Evolutionary conservation across 2,888 invertebrate species (phyloP).

Genomic region (Venustoraphidia nigricollis): DNA sequence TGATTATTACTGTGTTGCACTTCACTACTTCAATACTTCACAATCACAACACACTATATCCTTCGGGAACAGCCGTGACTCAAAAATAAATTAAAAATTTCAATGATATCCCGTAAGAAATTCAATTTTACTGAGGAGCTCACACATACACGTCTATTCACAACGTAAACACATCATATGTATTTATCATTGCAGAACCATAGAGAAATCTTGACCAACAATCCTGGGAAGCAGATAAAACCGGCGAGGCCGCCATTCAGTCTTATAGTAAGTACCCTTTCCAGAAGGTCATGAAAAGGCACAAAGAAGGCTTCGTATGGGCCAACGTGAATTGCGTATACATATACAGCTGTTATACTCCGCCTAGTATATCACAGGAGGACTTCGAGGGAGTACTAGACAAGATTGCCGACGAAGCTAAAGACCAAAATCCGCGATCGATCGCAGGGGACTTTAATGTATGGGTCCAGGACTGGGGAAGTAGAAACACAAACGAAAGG

Average conservation of each 20-base stretch:
- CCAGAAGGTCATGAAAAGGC: too few relatives aligned
- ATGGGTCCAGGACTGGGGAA: constrained; percentile 11
- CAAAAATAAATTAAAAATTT: too few relatives aligned
- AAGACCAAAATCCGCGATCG: background rate
- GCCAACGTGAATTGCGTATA: constrained; percentile 6
- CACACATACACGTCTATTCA: too few relatives aligned
- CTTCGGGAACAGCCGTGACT: too few relatives aligned
- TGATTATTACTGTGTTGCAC: too few relatives aligned
- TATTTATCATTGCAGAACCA: constrained; percentile 11
- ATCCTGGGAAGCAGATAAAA: constrained; percentile 13
- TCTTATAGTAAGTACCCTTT: constrained; percentile 5
- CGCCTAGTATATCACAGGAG: constrained; percentile 5
- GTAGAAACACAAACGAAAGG: constrained; percentile 5
- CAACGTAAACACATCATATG: too few relatives aligned
- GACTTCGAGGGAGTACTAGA: constrained; percentile 7
- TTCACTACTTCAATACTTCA: too few relatives aligned
- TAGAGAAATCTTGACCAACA: background rate
- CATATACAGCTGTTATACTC: constrained; percentile 11
- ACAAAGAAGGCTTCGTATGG: constrained; percentile 7
- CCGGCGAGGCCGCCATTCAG: constrained; percentile 13
- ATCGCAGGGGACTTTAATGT: constrained; percentile 12
- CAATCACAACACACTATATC: too few relatives aligned
- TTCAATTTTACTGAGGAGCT: too few relatives aligned
- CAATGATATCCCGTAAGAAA: too few relatives aligned
- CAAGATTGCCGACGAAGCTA: constrained; percentile 8